Evolutionary conservation across 2,113 vertebrate species (phyloP), one percentile per base, ranked within the genome.

Genomic region (Poicephalus meyeri): DNA sequence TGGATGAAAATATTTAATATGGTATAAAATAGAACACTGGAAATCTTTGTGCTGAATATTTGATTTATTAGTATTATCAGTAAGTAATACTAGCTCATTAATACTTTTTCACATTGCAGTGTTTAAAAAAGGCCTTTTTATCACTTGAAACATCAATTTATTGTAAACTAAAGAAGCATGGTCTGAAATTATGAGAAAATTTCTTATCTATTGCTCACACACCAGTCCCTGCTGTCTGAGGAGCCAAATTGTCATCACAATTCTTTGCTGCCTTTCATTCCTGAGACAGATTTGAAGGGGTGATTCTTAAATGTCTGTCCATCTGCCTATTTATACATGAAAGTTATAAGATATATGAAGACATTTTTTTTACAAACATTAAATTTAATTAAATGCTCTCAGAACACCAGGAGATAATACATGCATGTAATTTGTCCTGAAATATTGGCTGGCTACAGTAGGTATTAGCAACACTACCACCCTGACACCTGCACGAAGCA

Each of bases 401-500:
- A 50, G 46, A 93, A 72, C 58, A 63, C 14, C 1, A 1, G 37
- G 39, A 83, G 21, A 81, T 77, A 86, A 95, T 50, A 31, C 28
- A 64, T 85, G 63, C 35, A 39, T 55, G 39, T 35, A 26, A 44
- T 77, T 94, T 69, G 6, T 53, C 70, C 68, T 86, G 31, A 81
- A 68, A 76, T 53, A 49, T 47, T 74, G 92, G 72, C 84, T 64
- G 64, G 16, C 60, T 89, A 17, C 37, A 31, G 80, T 71, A 85
- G 76, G 52, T 82, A 53, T 88, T 65, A 72, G 55, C 74, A 86
- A 70, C 37, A 46, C 35, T 52, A 68, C 42, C 73, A 91, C 84
- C 69, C 64, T 80, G 65, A 91, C 96, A 95, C 92, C 96, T 97
- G 91, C 91, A 82, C 39, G 37, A 66, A 72, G 52, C 79, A 80